A percentile compares a stretch with the other conserved stretches of the same genome.
Conservation (phyloP, 2,888 invertebrate genomes). For the Torymus tubicola region DNA sequence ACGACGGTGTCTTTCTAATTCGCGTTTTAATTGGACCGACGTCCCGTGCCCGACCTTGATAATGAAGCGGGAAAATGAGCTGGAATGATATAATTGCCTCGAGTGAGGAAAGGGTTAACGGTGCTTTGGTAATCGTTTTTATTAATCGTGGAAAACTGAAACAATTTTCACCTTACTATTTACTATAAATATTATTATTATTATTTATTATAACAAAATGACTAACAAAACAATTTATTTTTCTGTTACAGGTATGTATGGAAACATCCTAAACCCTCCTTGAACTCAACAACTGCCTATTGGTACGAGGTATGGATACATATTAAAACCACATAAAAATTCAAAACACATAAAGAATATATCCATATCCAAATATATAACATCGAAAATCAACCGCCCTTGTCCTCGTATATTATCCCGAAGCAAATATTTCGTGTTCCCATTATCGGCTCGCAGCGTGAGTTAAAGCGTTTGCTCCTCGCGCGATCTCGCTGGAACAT, state of each 20-base stretch:
- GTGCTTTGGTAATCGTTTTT: too few species aligned
- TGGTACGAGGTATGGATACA: background rate
- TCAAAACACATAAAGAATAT: too few species aligned
- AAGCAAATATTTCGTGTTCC: too few species aligned
- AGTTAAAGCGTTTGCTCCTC: background rate
- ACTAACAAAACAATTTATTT: constrained; percentile 19
- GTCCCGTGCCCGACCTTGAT: background rate
- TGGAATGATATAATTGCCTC: background rate
- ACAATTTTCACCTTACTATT: too few species aligned
- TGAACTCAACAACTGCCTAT: background rate
- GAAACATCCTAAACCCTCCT: too few species aligned
- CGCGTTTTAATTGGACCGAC: background rate
- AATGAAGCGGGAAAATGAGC: background rate
- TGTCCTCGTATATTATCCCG: too few species aligned
- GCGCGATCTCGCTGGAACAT: background rate
- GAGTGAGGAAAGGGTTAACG: too few species aligned
- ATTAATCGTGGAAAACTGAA: too few species aligned
- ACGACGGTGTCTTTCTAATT: background rate
- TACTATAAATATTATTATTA: background rate
- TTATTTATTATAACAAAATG: background rate
- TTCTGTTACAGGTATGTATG: constrained; percentile 49
- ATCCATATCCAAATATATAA: too few species aligned
- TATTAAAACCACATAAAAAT: too few species aligned
- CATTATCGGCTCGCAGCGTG: too few species aligned
- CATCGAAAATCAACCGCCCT: too few species aligned